Evolutionary conservation across 2,888 invertebrate species (phyloP).

Genomic region (Ferdinandea cuprea): DNA sequence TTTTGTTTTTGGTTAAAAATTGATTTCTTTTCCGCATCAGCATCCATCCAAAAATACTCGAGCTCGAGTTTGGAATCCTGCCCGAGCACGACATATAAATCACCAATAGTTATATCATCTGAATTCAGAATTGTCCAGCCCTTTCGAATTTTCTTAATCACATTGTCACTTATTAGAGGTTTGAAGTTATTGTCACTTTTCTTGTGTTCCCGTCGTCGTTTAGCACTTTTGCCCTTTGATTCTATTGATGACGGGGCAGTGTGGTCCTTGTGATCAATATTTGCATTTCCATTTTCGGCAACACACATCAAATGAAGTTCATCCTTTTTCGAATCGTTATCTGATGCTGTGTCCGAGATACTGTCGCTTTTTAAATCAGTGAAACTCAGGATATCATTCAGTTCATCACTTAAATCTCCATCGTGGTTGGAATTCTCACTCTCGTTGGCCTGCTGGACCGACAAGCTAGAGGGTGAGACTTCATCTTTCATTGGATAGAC

Average conservation of each 20-base stretch:
- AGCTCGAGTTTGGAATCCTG: slow-evolving; percentile 88
- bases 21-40: slow-evolving; percentile 77
- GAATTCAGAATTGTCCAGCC: slow-evolving; percentile 93
- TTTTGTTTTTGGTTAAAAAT: slow-evolving; percentile 73
- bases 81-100: slow-evolving; percentile 93
- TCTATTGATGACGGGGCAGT: slow-evolving; percentile 5
- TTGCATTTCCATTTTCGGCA: slow-evolving; percentile 43
- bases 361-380: slow-evolving; percentile 41
- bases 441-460: slow-evolving; percentile 39
- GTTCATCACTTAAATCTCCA: slow-evolving; percentile 57
- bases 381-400: slow-evolving; percentile 48
- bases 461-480: background rate
- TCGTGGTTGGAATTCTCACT: slow-evolving; percentile 59
- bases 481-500: slow-evolving; percentile 48
- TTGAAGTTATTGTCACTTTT: slow-evolving; percentile 77
- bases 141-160: slow-evolving; percentile 81
- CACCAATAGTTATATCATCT: slow-evolving; percentile 93
- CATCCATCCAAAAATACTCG: slow-evolving; percentile 91
- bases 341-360: slow-evolving; percentile 34
- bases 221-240: slow-evolving; percentile 48
- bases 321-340: slow-evolving; percentile 38
- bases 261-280: slow-evolving; percentile 40
- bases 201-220: slow-evolving; percentile 40
- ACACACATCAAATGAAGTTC: slow-evolving; percentile 7
- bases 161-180: slow-evolving; percentile 81